Conservation (phyloP, 2,113 vertebrate species). For the Chaetops frenatus region DNA sequence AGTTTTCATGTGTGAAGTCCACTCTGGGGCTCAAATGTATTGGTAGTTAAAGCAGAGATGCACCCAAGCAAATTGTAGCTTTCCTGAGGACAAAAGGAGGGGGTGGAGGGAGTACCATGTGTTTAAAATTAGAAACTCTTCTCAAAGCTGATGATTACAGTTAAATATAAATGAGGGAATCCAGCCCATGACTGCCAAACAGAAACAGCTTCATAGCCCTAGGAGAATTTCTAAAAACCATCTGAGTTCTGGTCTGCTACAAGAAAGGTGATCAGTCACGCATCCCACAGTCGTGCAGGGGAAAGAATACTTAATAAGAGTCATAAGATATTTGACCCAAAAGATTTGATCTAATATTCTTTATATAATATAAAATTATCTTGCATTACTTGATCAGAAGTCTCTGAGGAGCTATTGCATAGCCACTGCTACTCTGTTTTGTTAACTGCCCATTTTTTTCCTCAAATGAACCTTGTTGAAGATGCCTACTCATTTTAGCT, state of each 20-base stretch:
- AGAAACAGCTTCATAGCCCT: slow-evolving; percentile 37
- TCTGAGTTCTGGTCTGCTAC: neutral
- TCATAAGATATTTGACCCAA: slow-evolving; percentile 34
- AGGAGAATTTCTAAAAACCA: slow-evolving; percentile 39
- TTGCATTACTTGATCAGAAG: slow-evolving; percentile 47
- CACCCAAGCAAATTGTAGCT: slow-evolving; percentile 41
- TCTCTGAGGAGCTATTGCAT: slow-evolving; percentile 20
- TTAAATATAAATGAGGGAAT: slow-evolving; percentile 70
- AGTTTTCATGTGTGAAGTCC: neutral
- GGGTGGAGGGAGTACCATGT: neutral
- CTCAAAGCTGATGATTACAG: slow-evolving; percentile 54
- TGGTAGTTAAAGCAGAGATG: neutral
- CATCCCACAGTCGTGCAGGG: neutral
- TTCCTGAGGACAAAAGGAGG: slow-evolving; percentile 29
- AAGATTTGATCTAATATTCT: slow-evolving; percentile 50
- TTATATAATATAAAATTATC: slow-evolving; percentile 52
- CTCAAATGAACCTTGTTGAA: slow-evolving; percentile 53
- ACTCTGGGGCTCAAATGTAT: neutral
- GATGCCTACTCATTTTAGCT: slow-evolving; percentile 14
- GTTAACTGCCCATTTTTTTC: slow-evolving; percentile 34
- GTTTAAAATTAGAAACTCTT: slow-evolving; percentile 65
- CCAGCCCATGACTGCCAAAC: slow-evolving; percentile 42
- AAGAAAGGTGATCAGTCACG: slow-evolving; percentile 42
- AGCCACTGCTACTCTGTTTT: slow-evolving; percentile 26
- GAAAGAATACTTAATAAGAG: slow-evolving; percentile 7